Percentiles rank a stretch among this genome's conserved stretches.
phyloP scores from a whole-genome alignment of 2,888 invertebrate species.

The Perizoma flavofasciatum region DNA sequence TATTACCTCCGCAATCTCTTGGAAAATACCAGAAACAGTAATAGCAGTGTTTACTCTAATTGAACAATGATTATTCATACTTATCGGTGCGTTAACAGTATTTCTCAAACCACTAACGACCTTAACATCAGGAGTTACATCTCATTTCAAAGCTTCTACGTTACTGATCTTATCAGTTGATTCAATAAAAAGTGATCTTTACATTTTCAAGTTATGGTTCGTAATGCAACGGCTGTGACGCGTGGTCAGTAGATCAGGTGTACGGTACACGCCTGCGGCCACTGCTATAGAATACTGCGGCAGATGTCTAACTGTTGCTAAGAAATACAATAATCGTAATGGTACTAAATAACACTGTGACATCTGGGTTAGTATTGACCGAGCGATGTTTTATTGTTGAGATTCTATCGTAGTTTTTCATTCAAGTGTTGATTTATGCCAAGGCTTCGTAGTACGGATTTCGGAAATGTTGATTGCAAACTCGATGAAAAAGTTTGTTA shows the following conservation, averaged over 20 bases:
- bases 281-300: constrained; percentile 17
- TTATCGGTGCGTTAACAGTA: constrained; percentile 38
- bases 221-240: constrained; percentile 19
- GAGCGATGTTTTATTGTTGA: constrained; percentile 26
- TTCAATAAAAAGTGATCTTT: constrained; percentile 28
- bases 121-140: constrained; percentile 22
- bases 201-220: constrained; percentile 25
- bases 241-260: constrained; percentile 57
- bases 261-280: constrained; percentile 54
- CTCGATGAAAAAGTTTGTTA: too few relatives aligned
- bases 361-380: constrained; percentile 30
- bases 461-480: neutral
- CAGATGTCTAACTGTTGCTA: constrained; percentile 58
- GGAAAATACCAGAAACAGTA: constrained; percentile 40
- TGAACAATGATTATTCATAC: constrained; percentile 37
- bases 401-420: constrained; percentile 10
- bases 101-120: constrained; percentile 17
- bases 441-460: neutral
- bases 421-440: constrained; percentile 11
- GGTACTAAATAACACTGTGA: constrained; percentile 29
- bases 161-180: constrained; percentile 16
- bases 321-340: constrained; percentile 47
- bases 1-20: constrained; percentile 30
- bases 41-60: constrained; percentile 41
- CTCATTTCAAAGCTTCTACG: constrained; percentile 15